Base-by-base conservation (phyloP, 2,113 vertebrate species). In the Prolemur simus region DNA sequence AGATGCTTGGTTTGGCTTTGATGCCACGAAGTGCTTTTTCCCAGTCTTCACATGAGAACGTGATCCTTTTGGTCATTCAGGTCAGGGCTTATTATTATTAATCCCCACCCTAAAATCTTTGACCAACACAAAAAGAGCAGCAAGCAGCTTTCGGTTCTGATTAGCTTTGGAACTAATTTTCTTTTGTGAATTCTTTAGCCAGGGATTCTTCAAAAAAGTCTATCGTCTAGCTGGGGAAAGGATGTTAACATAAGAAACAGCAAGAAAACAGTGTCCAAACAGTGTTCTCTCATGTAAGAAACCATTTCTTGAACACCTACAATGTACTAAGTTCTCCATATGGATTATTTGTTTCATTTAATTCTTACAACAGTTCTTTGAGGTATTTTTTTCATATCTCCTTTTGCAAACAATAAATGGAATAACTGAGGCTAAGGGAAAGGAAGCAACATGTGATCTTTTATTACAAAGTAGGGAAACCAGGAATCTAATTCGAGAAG, bases 371-470 rank as follows among this genome's bases (percentile, higher is more conserved):
- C 20, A 64, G 21, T 81, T 87, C n/a, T 91, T n/a, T 87, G 34
- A 74, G 66, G 39, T 85, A 47, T 94, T 83, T 76, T 76, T 60
- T 94, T 91, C 29, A 23, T 81, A 39, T 32, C 23, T 81, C 29
- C 34, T 92, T 83, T 92, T 88, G 69, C 49, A 84, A 54, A 77
- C 54, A 58, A 82, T 73, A 91, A 89, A 49, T 66, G 74, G 42
- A 17, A 10, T 87, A 83, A 54, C 15, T 58, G 81, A 94, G 42
- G 37, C 32, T 87, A 74, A 66, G n/a, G 69, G 52, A 54, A 83
- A 42, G 69, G 52, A 77, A 84, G 18, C 13, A 83, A 32, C 21
- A 12, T 34, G 13, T 0, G 27, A 71, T 83, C 58, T 83, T 32
- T 77, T 81, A 47, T 14, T 77, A 39, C 45, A 66, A 66, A 37